Percentiles rank a stretch among this genome's conserved stretches.
phyloP scores from a whole-genome alignment of 1,140 invertebrate species.

The Drosophila repleta region DNA sequence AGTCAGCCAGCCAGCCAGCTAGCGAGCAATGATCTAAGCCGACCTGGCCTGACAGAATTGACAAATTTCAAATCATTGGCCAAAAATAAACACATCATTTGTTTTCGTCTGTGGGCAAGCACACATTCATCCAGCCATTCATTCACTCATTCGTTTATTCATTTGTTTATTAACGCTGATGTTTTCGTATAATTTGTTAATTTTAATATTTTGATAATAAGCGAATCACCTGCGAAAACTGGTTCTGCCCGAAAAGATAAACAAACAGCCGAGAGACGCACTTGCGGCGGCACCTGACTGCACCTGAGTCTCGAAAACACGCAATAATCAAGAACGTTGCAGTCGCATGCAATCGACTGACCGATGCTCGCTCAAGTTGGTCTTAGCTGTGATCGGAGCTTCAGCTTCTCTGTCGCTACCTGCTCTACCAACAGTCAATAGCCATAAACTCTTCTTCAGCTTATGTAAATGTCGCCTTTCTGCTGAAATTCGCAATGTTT shows the following conservation, averaged over 20 bases:
- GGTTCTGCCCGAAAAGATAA: constrained; percentile 32
- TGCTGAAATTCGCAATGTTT: constrained; percentile 44
- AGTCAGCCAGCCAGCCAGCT: constrained; percentile 2
- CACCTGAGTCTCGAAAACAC: constrained; percentile 14
- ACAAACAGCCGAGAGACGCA: constrained; percentile 23
- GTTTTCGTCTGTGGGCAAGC: constrained; percentile 2
- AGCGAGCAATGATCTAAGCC: constrained; percentile 62
- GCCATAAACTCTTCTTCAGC: neutral
- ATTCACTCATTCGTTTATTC: constrained; percentile 15
- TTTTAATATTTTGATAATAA: constrained; percentile 22
- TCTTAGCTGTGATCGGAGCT: neutral
- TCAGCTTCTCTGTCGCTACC: too few species aligned
- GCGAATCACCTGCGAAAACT: constrained; percentile 26
- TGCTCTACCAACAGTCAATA: neutral
- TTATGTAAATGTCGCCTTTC: constrained; percentile 36
- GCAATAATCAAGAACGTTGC: neutral
- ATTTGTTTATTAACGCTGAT: constrained; percentile 26
- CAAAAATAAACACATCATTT: constrained; percentile 46
- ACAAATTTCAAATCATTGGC: constrained; percentile 53
- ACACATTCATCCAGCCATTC: neutral
- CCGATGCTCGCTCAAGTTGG: neutral
- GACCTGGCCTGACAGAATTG: constrained; percentile 22
- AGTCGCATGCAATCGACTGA: neutral
- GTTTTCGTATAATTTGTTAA: constrained; percentile 16
- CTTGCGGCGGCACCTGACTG: constrained; percentile 34